Conservation (phyloP, 2,888 invertebrate genomes). For the Philaethria dido region DNA sequence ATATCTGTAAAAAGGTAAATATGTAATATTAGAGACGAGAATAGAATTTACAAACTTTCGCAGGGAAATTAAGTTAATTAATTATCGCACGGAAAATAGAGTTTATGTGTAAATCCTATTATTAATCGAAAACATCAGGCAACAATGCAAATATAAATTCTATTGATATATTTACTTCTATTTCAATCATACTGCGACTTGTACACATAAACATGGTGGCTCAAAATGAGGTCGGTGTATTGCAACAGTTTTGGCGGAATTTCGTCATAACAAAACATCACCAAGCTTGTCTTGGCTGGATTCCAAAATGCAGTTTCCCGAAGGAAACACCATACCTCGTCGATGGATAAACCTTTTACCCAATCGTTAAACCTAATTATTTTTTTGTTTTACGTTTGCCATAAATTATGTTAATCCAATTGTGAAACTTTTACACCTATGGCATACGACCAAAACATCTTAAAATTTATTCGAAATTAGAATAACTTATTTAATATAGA, state of each 20-base stretch:
- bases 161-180: slow-evolving; percentile 34
- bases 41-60: background rate
- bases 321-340: slow-evolving; percentile 48
- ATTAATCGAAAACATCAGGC: background rate
- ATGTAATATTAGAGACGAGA: no score
- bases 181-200: slow-evolving; percentile 46
- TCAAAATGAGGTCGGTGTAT: slow-evolving; percentile 71
- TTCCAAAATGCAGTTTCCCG: slow-evolving; percentile 65
- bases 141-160: slow-evolving; percentile 20
- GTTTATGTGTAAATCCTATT: no score
- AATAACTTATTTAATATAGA: slow-evolving; percentile 34
- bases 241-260: slow-evolving; percentile 80
- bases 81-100: background rate
- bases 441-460: slow-evolving; percentile 30
- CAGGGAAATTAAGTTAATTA: no score
- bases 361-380: slow-evolving; percentile 28
- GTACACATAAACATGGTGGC: slow-evolving; percentile 49
- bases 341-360: slow-evolving; percentile 52
- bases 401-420: slow-evolving; percentile 35
- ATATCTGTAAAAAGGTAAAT: no score
- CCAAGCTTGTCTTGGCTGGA: slow-evolving; percentile 59
- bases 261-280: slow-evolving; percentile 78
- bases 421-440: slow-evolving; percentile 28
- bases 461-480: slow-evolving; percentile 32
- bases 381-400: slow-evolving; percentile 23